phyloP scores from a whole-genome alignment of 1,140 invertebrate species.

The Pseudomyrmex cubaensis region DNA sequence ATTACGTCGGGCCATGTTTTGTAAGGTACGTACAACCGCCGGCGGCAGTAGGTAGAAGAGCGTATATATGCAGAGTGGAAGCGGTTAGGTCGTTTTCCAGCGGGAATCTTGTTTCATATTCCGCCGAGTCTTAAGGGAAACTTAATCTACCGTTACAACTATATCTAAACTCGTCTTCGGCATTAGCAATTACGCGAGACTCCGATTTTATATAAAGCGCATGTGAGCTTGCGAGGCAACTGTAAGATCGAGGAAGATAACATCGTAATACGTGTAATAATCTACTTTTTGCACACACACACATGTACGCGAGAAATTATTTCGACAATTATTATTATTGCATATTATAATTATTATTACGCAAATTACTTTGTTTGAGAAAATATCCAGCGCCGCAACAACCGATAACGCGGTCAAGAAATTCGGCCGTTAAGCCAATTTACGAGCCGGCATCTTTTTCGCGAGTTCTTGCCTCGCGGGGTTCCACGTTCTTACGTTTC shows the following conservation, averaged over 20 bases:
- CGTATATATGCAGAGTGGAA: constrained; percentile 16
- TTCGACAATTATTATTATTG: not conserved
- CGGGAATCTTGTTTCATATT: constrained; percentile 23
- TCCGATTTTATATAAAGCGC: not conserved
- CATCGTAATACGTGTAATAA: not conserved
- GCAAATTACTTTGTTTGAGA: not conserved
- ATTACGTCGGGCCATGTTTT: constrained; percentile 48
- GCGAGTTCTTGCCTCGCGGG: constrained; percentile 13
- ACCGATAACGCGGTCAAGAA: not conserved
- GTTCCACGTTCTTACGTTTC: constrained; percentile 19
- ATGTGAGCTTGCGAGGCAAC: not conserved
- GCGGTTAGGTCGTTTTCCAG: not conserved
- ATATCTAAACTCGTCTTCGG: not conserved
- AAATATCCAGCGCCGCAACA: not conserved
- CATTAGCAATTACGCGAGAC: not conserved
- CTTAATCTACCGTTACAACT: constrained; percentile 32
- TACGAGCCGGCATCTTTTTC: constrained; percentile 8
- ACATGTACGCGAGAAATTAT: not conserved
- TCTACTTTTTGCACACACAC: not conserved
- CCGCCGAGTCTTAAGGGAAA: constrained; percentile 1
- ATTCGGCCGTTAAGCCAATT: constrained; percentile 26
- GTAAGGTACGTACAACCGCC: constrained; percentile 26
- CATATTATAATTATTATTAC: too few relatives aligned
- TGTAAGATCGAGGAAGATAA: too few relatives aligned
- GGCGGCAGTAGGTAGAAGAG: not conserved